These are phyloP conservation scores for Turdus rufiventris DNA, from an alignment of 2,113 vertebrate species.

Conservation along the genomic window DNA sequence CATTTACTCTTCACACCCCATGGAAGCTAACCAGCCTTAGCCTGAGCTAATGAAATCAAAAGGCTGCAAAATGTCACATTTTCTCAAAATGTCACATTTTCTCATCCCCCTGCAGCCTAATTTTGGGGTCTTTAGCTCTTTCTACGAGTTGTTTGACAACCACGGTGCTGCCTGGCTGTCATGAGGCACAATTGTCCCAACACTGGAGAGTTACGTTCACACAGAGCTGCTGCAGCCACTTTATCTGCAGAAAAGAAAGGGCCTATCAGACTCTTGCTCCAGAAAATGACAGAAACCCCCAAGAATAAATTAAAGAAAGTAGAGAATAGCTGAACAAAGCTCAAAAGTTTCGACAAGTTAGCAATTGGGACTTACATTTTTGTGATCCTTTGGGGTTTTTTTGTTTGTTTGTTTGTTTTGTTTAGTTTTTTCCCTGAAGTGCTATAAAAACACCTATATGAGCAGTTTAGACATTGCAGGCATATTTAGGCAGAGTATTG, in stretches of 20 bases:
- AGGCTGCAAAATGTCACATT: conserved; percentile 55
- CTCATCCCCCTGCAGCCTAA: background rate
- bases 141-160: background rate
- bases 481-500: background rate
- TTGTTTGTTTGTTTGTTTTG: background rate
- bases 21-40: conserved; percentile 71
- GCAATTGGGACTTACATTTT: background rate
- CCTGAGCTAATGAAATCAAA: conserved; percentile 36
- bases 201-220: background rate
- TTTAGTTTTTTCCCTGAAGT: background rate
- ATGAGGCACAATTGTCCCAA: background rate
- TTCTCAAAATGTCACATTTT: conserved; percentile 44
- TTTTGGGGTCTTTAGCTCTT: background rate
- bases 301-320: background rate
- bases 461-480: background rate
- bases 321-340: background rate
- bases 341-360: background rate
- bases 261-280: background rate
- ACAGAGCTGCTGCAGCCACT: background rate
- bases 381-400: rapidly evolving
- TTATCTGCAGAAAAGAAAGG: background rate
- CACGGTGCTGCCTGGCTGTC: background rate
- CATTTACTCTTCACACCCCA: conserved; percentile 76
- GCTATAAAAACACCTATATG: background rate
- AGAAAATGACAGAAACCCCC: background rate